These are phyloP conservation scores for Murina feae DNA, from an alignment of 2,113 vertebrate species.

Conservation along the genomic window DNA sequence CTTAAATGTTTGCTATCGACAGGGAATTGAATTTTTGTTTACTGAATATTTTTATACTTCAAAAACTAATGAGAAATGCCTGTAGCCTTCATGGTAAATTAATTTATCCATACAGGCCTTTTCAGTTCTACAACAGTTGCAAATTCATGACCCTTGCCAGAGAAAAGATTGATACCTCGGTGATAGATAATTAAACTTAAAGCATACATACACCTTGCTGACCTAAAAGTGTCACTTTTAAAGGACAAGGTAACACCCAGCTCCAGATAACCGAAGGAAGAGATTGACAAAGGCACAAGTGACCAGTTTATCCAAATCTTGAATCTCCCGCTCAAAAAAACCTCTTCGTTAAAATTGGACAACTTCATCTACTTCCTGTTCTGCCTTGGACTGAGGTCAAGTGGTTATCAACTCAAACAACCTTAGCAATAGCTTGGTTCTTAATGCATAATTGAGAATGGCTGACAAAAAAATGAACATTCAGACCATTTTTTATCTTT, in stretches of 20 bases:
- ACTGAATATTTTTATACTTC: slow-evolving; percentile 32
- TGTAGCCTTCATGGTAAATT: neutral
- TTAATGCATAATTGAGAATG: neutral
- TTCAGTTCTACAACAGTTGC: neutral
- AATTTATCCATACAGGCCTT: slow-evolving; percentile 15
- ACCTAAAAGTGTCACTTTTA: neutral
- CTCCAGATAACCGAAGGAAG: neutral
- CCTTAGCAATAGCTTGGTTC: neutral
- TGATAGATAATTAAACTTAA: neutral
- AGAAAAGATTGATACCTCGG: neutral
- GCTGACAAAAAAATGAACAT: neutral
- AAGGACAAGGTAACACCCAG: neutral
- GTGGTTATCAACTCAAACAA: neutral
- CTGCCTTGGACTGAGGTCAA: neutral
- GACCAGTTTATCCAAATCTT: neutral
- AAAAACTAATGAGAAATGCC: slow-evolving; percentile 1
- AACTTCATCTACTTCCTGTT: neutral
- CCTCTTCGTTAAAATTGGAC: slow-evolving; percentile 20
- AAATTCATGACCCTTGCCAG: neutral
- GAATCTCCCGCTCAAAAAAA: neutral
- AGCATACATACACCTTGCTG: neutral
- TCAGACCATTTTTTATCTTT: slow-evolving; percentile 16
- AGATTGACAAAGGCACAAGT: neutral
- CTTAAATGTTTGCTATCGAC: slow-evolving; percentile 25
- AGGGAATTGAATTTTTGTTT: slow-evolving; percentile 17